Conservation (phyloP, 2,113 vertebrate species). For the Marmota monax region DNA sequence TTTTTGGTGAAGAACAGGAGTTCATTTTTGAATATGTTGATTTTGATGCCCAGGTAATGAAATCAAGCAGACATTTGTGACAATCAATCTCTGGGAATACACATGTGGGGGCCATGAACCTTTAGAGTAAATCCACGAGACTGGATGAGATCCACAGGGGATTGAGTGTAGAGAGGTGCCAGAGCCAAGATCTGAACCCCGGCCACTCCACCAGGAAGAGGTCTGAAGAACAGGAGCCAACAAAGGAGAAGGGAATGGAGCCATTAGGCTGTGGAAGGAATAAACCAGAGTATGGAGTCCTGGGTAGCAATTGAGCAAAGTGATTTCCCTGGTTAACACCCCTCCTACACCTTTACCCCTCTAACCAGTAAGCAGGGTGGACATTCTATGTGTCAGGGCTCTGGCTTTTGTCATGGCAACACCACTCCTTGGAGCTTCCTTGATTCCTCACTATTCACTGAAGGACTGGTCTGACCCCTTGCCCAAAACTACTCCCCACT, state of each 20-base stretch:
- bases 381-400: no score
- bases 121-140: neutral
- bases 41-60: neutral
- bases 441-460: neutral
- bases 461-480: neutral
- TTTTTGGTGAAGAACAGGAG: neutral
- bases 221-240: neutral
- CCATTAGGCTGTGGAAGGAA: neutral
- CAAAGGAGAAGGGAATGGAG: neutral
- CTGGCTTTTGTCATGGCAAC: no score
- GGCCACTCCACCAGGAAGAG: neutral
- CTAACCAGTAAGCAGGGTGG: no score
- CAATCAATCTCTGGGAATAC: neutral
- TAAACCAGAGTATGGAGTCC: neutral
- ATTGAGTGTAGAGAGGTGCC: neutral
- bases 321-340: no score
- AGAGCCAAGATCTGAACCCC: neutral
- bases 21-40: neutral
- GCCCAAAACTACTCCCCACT: neutral
- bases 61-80: neutral
- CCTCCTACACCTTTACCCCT: no score
- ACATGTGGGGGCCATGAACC: neutral
- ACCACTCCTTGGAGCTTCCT: neutral
- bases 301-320: neutral
- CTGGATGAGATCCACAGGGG: neutral